Evolutionary conservation across 30 jellyfish, hydroid and myxozoan species (phyloP), one percentile per base, ranked within the genome.

Genomic region (Pseudorhiza aurosa): DNA sequence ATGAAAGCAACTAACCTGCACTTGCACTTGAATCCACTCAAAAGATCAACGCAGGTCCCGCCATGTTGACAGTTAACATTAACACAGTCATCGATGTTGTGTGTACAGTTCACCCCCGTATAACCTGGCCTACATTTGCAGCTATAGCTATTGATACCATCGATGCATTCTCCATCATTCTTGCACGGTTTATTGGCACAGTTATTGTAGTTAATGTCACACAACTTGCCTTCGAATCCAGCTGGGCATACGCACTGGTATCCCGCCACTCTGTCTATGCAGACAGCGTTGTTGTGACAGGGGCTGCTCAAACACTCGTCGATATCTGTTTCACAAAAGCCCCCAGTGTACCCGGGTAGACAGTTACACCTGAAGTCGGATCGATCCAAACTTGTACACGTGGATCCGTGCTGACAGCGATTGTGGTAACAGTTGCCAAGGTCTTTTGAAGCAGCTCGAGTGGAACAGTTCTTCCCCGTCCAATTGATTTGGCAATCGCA

Each of bases 1-100:
- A n/a, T n/a, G n/a, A n/a, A n/a, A n/a, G n/a, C n/a, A 4, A 46
- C 95, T 43, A n/a, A 91, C 98, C 95, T 79, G 92, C 98, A 91
- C 18, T 64, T 53, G 65, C 98, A 91, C 21, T 85, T 32, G 78
- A 87, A 91, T 1, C 65, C 70, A 55, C 71, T 72, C 29, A 85
- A 33, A 0, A 50, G 70, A 63, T 91, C 96, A 24, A 91, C 51
- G 44, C 98, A 91, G 1, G 93, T 72, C 26, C 96, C 98, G 3
- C 98, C 98, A 73, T 91, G 80, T 25, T 88, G 92, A 62, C 98
- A 91, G 25, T 65, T 76, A 12, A 85, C 88, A 64, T 85, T 71
- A 12, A 53, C 68, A 49, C 98, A 91, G 33, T 91, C 98, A 55
- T 91, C 92, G 19, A 91, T 79, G 63, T 85, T 75, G 40, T 79